Evolutionary conservation across 1,140 invertebrate species (phyloP), one percentile per base, ranked within the genome.

Genomic region (Neomicropteryx cornuta): DNA sequence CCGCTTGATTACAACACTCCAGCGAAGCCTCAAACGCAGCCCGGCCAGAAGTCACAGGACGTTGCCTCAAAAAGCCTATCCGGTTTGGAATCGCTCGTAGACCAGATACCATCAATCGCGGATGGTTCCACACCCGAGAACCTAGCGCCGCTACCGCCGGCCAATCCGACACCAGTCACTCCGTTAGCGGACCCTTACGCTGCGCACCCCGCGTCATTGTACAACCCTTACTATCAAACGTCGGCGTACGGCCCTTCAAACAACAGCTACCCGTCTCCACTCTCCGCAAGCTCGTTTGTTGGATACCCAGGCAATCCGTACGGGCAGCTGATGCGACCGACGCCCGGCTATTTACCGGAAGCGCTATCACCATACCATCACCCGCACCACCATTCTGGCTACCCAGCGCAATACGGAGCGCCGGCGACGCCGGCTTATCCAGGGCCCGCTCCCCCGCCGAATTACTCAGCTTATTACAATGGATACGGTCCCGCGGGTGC

Each of bases 31-130:
- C 6, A n/a, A 5, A 19, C 36, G 2, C 17, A 39, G 3, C 34
- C 39, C 13, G 37, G 41, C 5, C 41, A 36, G 2, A 68, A 66
- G 44, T 39, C 67, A 18, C 76, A 84, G 48, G 87, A 90, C 60
- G 81, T 90, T 2, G 76, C 86, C 3, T 80, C 83, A 1, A 90
- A 90, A 58, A 88, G 84, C 51, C 64, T 91, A n/a, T 89, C 85
- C 5, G 87, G 87, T 22, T 66, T 91, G 3, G 87, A 91, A 60
- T 90, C 85, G 13, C 64, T 92, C 6, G 87, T 92, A 16, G 87
- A 91, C 65, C 87, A 91, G 68, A 92, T 91, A 56, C 87, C 87
- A 5, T 85, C 83, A 47, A 84, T 90, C 58, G 76, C 79, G 29
- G 85, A 87, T 38, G 75, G 61, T 11, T 41, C 46, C 24, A 44